A percentile compares a stretch with the other conserved stretches of the same genome.
These are phyloP conservation scores for Nebria salina DNA, from an alignment of 2,888 invertebrate genomes.

Conservation along the genomic window DNA sequence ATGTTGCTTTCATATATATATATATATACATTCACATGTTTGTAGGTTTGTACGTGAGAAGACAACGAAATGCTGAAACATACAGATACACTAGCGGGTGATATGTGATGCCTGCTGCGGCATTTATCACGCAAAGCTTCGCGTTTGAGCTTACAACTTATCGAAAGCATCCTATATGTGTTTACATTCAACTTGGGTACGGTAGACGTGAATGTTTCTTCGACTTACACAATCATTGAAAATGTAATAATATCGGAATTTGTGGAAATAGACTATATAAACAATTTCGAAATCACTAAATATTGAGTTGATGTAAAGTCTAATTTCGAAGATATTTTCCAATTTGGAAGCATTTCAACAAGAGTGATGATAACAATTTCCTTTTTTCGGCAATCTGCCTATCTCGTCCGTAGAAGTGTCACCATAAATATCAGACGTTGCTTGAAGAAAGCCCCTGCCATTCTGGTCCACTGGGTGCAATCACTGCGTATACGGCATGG, in stretches of 20 bases:
- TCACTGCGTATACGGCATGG: background rate
- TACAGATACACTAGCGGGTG: background rate
- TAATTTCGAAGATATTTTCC: background rate
- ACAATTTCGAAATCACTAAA: no score
- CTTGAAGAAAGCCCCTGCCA: background rate
- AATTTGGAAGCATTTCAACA: background rate
- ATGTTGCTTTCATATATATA: background rate
- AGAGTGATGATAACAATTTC: background rate
- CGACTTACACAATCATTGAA: background rate
- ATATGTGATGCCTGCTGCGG: background rate
- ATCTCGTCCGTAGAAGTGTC: background rate
- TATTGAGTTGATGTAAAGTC: background rate
- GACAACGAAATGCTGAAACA: background rate
- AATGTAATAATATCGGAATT: background rate
- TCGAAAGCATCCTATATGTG: background rate
- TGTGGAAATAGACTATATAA: no score
- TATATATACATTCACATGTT: background rate
- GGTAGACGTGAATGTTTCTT: background rate
- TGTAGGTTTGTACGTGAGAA: background rate
- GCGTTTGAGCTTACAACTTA: background rate
- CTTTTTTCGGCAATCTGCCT: conserved; percentile 1
- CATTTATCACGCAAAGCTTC: background rate
- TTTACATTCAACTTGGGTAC: background rate
- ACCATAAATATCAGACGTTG: background rate
- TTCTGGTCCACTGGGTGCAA: background rate